Evolutionary conservation across 1,140 invertebrate genomes (phyloP).

Genomic region (Microplitis mediator): DNA sequence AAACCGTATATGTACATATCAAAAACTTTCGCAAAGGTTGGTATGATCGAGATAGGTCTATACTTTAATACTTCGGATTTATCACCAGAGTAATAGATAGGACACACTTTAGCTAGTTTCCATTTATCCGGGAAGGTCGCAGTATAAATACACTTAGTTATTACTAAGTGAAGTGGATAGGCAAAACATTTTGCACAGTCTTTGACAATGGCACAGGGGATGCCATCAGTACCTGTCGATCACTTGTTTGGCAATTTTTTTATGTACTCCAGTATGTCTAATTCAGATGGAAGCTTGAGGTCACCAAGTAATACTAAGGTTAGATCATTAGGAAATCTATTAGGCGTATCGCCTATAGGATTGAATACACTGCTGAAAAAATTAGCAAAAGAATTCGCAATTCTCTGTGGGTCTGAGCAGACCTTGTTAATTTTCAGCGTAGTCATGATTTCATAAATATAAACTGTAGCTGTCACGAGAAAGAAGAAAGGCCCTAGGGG

Average conservation of each 20-base stretch:
- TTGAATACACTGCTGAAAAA: background rate
- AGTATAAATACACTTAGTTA: background rate
- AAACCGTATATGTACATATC: constrained; percentile 11
- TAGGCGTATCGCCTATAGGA: background rate
- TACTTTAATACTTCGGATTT: background rate
- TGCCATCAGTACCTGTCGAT: background rate
- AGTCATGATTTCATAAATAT: no score
- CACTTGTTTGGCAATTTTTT: background rate
- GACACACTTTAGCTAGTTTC: constrained; percentile 16
- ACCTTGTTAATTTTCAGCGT: no score
- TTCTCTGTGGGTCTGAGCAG: background rate
- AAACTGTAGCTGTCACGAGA: no score
- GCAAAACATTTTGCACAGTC: background rate
- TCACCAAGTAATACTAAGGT: background rate
- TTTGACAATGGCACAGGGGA: background rate
- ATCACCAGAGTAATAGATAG: constrained; percentile 12
- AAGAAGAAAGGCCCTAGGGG: no score
- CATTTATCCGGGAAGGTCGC: constrained; percentile 2
- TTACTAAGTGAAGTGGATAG: background rate
- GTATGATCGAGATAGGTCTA: constrained; percentile 8
- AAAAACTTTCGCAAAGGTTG: constrained; percentile 10
- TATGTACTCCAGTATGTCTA: no score
- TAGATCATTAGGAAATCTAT: no score
- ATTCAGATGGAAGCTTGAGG: background rate
- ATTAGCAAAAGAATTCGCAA: background rate